phyloP scores from a whole-genome alignment of 2,797 vertebrate species.

The Falco columbarius region DNA sequence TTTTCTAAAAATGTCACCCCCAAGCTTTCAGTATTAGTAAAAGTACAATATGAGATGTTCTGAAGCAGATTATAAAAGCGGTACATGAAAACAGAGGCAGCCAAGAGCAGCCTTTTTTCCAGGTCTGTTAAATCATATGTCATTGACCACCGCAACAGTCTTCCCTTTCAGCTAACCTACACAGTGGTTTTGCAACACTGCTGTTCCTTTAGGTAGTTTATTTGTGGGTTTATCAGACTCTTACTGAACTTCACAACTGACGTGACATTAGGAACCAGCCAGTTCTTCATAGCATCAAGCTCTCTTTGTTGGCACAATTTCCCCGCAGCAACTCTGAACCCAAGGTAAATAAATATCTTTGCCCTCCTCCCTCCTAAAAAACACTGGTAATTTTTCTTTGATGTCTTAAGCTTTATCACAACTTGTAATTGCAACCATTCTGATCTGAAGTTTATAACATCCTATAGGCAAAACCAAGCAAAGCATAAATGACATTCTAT shows the following conservation, averaged over 20 bases:
- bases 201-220: background rate
- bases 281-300: background rate
- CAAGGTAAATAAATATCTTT: background rate
- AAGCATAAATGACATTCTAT: background rate
- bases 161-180: background rate
- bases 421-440: background rate
- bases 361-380: background rate
- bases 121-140: background rate
- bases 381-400: background rate
- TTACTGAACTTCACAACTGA: background rate
- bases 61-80: background rate
- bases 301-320: background rate
- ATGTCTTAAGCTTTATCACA: background rate
- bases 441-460: background rate
- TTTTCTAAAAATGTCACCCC: background rate
- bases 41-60: background rate
- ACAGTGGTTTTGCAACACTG: background rate
- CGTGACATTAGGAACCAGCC: background rate
- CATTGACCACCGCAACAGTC: background rate
- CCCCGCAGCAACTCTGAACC: background rate
- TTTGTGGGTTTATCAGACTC: background rate
- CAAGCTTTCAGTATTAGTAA: background rate
- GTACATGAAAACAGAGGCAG: background rate
- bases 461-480: background rate
- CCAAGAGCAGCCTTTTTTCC: background rate